A percentile compares a stretch with the other conserved stretches of the same genome.
phyloP scores from a whole-genome alignment of 35 echinoderm and acorn worm species.

The Holothuria glaberrima region DNA sequence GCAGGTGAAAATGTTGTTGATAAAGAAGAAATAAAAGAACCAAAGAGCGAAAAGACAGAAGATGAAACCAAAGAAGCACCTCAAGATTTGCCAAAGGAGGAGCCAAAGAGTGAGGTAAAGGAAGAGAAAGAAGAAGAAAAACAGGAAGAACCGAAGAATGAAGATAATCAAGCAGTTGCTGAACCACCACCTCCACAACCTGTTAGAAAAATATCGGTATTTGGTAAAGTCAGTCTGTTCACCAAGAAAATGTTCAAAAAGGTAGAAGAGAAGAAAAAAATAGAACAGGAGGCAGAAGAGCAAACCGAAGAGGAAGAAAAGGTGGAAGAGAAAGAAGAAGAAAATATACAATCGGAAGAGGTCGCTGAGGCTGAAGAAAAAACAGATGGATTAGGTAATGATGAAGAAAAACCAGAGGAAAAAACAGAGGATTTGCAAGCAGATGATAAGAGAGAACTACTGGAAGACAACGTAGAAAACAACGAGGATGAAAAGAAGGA shows the following conservation, averaged over 20 bases:
- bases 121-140: conserved; percentile 13
- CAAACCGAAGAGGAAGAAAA: not conserved
- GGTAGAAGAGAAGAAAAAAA: conserved; percentile 1
- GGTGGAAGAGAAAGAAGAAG: conserved; percentile 26
- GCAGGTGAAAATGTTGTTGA: not conserved
- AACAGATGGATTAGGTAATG: not conserved
- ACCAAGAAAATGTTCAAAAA: conserved; percentile 19
- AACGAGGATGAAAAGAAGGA: not conserved
- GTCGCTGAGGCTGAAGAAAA: not conserved
- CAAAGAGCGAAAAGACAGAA: not conserved
- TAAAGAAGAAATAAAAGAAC: conserved; percentile 1
- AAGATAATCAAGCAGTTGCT: not conserved
- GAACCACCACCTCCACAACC: too few relatives aligned
- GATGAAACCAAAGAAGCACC: not conserved
- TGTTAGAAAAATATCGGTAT: conserved; percentile 23
- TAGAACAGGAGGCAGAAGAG: not conserved
- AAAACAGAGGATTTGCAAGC: not conserved
- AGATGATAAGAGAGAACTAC: not conserved
- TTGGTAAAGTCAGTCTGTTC: conserved; percentile 27
- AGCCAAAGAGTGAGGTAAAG: not conserved
- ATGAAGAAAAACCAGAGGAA: not conserved
- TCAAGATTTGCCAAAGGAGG: not conserved
- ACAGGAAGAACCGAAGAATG: not conserved
- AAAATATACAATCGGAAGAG: conserved; percentile 6
- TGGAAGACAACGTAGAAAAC: not conserved